A percentile compares a stretch with the other conserved stretches of the same genome.
Evolutionary conservation across 2,888 invertebrate genomes (phyloP).

Genomic region (Aspidapion aeneum): DNA sequence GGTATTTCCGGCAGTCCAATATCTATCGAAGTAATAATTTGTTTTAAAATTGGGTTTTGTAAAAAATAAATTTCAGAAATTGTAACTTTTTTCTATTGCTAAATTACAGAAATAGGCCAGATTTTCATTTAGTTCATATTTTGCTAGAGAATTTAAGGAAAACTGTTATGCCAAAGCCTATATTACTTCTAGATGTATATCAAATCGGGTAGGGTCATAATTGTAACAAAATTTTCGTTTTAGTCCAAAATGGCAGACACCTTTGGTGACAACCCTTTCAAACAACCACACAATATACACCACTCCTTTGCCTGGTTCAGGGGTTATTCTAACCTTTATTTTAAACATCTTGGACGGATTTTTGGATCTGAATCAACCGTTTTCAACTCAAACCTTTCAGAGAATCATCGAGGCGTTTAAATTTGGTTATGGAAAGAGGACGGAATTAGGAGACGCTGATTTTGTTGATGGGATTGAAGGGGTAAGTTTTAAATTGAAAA

Average conservation of each 20-base stretch:
- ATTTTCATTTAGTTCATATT: too few species aligned
- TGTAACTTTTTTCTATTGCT: too few species aligned
- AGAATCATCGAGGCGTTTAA: constrained; percentile 87
- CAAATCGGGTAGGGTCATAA: too few species aligned
- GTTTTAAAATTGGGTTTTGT: too few species aligned
- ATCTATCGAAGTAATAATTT: too few species aligned
- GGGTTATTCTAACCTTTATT: constrained; percentile 76
- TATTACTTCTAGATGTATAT: too few species aligned
- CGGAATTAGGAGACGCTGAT: constrained; percentile 74
- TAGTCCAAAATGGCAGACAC: constrained; percentile 63
- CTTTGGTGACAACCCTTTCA: constrained; percentile 56
- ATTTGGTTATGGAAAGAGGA: constrained; percentile 84
- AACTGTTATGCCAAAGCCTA: too few species aligned
- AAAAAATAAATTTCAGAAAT: too few species aligned
- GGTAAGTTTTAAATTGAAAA: constrained; percentile 22
- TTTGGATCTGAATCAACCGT: constrained; percentile 36
- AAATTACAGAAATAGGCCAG: too few species aligned
- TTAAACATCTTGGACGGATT: constrained; percentile 70
- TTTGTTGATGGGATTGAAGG: constrained; percentile 42
- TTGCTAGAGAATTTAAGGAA: too few species aligned
- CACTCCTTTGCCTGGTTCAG: constrained; percentile 81
- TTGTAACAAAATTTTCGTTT: constrained; percentile 32
- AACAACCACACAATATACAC: constrained; percentile 68
- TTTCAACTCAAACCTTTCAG: constrained; percentile 62
- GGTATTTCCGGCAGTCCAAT: too few species aligned